These are phyloP conservation scores for Parthenolecanium corni DNA, from an alignment of 2,888 invertebrate species.

Conservation along the genomic window DNA sequence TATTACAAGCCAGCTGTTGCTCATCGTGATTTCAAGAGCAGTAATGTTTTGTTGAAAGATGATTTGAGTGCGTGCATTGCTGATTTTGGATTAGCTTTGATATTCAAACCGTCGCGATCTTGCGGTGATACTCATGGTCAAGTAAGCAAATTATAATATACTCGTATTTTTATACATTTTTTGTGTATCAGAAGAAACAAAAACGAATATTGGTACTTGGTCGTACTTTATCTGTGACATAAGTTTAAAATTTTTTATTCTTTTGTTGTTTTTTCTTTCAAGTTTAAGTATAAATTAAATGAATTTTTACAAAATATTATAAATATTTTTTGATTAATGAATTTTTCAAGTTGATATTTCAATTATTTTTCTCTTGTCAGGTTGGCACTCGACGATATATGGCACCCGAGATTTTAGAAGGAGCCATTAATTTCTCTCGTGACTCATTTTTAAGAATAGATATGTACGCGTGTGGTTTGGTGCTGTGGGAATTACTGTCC, in stretches of 20 bases:
- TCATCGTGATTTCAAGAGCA: conserved; percentile 94
- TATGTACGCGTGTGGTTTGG: conserved; percentile 93
- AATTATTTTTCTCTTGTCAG: conserved; percentile 8
- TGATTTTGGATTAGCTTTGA: conserved; percentile 90
- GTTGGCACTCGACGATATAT: conserved; percentile 81
- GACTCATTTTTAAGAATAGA: conserved; percentile 93
- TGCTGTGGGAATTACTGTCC: conserved; percentile 89
- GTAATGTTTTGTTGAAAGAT: conserved; percentile 83
- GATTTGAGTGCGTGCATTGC: conserved; percentile 91
- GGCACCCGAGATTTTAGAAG: conserved; percentile 89
- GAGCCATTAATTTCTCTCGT: conserved; percentile 88
- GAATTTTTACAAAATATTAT: background rate
- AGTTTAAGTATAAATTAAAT: conserved; percentile 32
- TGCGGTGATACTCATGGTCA: conserved; percentile 93
- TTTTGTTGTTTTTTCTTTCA: no score
- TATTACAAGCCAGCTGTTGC: conserved; percentile 80
- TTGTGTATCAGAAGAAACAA: no score
- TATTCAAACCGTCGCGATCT: conserved; percentile 77
- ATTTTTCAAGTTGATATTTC: background rate
- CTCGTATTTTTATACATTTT: no score
- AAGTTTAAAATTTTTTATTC: no score
- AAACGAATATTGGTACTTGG: no score
- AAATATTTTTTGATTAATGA: background rate
- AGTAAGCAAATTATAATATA: no score
- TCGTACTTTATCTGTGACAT: no score